A percentile compares a stretch with the other conserved stretches of the same genome.
Conservation (phyloP, 2,888 invertebrate species). For the Schrankia costaestrigalis region DNA sequence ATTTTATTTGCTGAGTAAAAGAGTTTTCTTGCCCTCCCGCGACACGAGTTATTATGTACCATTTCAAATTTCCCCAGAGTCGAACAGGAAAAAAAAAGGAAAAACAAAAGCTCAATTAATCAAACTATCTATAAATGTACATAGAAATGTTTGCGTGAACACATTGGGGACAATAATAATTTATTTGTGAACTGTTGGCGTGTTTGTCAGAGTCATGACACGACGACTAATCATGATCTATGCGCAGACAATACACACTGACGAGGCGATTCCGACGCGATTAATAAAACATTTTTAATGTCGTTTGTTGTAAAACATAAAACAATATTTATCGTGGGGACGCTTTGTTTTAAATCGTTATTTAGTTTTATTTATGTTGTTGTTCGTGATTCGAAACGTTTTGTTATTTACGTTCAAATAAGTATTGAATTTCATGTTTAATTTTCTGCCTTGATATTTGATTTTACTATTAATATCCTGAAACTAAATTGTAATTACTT, state of each 20-base stretch:
- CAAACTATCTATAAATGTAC: conserved; percentile 7
- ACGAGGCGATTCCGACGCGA: conserved; percentile 25
- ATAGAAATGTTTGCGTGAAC: conserved; percentile 9
- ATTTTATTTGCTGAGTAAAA: too few relatives aligned
- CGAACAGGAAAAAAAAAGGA: conserved; percentile 5
- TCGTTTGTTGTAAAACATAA: conserved; percentile 14
- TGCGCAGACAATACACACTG: conserved; percentile 23
- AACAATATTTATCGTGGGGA: conserved; percentile 9
- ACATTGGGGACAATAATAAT: conserved; percentile 23
- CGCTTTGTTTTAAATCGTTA: conserved; percentile 13
- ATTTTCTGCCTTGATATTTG: too few relatives aligned
- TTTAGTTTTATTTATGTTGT: not conserved
- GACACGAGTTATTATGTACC: not conserved
- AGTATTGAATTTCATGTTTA: too few relatives aligned
- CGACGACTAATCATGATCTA: conserved; percentile 27
- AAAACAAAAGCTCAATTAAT: conserved; percentile 20
- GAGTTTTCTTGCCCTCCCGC: conserved; percentile 2
- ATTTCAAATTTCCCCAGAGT: conserved; percentile 7
- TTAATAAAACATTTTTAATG: conserved; percentile 26
- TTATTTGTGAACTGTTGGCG: conserved; percentile 17
- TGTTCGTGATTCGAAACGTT: too few relatives aligned
- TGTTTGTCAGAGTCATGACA: conserved; percentile 22
- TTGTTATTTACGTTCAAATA: too few relatives aligned
- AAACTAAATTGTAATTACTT: too few relatives aligned
- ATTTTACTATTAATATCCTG: too few relatives aligned